phyloP scores from a whole-genome alignment of 2,113 vertebrate genomes.

The Copsychus sechellarum region DNA sequence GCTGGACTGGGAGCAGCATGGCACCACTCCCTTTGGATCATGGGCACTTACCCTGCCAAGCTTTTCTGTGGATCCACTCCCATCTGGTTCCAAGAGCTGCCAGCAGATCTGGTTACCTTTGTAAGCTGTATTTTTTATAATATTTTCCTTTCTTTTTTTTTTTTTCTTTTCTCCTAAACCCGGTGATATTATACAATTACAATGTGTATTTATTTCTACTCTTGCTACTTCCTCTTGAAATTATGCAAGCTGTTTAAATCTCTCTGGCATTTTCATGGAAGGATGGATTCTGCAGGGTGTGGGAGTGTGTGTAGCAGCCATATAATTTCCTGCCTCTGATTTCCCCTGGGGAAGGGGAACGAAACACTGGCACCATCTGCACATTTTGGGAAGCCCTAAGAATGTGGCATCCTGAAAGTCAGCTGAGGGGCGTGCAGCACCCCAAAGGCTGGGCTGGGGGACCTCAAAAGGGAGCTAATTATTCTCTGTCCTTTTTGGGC shows the following conservation, averaged over 20 bases:
- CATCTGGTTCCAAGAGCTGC: not conserved
- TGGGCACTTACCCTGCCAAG: not conserved
- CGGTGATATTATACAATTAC: not conserved
- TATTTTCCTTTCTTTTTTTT: not conserved
- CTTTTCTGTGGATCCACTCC: not conserved
- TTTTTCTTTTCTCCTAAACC: not conserved
- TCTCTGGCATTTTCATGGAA: conserved; percentile 23
- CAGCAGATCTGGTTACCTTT: not conserved
- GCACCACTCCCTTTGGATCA: not conserved
- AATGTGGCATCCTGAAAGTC: not conserved
- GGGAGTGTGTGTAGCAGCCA: not conserved
- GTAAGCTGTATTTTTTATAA: not conserved
- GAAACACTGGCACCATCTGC: not conserved
- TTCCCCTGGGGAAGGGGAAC: not conserved
- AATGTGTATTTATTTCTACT: conserved; percentile 9
- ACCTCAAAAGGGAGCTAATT: not conserved
- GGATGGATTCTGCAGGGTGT: not conserved
- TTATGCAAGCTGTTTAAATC: conserved; percentile 43
- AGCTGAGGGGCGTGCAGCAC: not conserved
- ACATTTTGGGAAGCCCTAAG: not conserved
- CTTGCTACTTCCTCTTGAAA: not conserved
- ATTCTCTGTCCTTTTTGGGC: not conserved
- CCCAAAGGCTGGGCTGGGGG: not conserved
- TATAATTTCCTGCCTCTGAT: not conserved
- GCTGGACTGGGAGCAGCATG: rapidly evolving